Conservation (phyloP, 64 coral and sea anemone species). For the Exaiptasia diaphana region DNA sequence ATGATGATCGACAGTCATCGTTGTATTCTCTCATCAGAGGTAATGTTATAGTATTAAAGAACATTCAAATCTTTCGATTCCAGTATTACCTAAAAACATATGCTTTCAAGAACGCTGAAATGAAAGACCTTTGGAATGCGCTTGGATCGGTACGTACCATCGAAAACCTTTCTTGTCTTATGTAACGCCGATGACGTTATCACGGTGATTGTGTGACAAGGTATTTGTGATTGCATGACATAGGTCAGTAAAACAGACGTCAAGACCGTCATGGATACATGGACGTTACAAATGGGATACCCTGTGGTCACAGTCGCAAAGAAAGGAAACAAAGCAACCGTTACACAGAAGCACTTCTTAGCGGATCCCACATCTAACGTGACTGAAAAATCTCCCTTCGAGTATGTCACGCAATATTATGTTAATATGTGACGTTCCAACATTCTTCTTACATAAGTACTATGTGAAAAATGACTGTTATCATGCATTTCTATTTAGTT, state of each 20-base stretch:
- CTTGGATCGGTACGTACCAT: conserved; percentile 58
- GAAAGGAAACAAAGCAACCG: conserved; percentile 21
- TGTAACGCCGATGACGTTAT: not conserved
- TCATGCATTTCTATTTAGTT: conserved; percentile 30
- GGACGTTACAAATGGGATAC: conserved; percentile 93
- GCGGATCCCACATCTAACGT: conserved; percentile 72
- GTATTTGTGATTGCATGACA: not conserved
- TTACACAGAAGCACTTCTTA: conserved; percentile 79
- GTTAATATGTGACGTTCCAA: not conserved
- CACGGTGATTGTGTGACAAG: not conserved
- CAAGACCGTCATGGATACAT: conserved; percentile 92
- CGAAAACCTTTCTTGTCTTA: not conserved
- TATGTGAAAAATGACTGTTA: not conserved
- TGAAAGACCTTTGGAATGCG: conserved; percentile 85
- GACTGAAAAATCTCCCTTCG: conserved; percentile 57
- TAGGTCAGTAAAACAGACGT: conserved; percentile 56
- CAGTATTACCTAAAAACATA: conserved; percentile 87
- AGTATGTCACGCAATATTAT: conserved; percentile 51
- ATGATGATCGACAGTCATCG: not conserved
- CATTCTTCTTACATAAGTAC: not conserved
- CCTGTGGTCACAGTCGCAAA: conserved; percentile 69
- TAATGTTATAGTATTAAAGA: not conserved
- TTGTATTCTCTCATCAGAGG: not conserved
- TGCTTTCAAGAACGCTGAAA: conserved; percentile 74
- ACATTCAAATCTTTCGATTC: not conserved